phyloP scores from a whole-genome alignment of 1,140 invertebrate species.

The Anastatus disparis region DNA sequence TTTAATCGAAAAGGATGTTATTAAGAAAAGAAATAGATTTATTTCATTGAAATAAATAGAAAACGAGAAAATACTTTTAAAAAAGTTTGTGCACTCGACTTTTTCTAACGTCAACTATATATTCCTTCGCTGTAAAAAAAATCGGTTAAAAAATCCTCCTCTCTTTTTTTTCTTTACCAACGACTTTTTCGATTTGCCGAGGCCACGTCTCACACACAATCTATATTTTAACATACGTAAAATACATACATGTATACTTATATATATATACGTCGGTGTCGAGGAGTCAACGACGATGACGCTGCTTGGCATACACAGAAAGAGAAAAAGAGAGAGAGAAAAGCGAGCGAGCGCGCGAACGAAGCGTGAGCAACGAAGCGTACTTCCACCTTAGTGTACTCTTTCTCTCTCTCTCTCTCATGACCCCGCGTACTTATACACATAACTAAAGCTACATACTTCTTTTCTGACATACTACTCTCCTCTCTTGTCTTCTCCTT shows the following conservation, averaged over 20 bases:
- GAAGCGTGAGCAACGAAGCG: constrained; percentile 62
- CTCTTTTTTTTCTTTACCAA: neutral
- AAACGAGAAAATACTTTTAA: no score
- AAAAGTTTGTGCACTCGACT: no score
- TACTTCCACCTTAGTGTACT: constrained; percentile 64
- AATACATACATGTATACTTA: neutral
- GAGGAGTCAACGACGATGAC: constrained; percentile 8
- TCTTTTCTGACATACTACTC: neutral
- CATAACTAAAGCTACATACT: neutral
- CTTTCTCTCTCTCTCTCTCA: constrained; percentile 25
- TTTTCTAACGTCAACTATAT: no score
- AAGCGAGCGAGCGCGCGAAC: no score
- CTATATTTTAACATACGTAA: neutral
- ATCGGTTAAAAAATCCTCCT: no score
- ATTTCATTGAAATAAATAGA: no score
- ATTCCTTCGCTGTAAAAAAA: no score
- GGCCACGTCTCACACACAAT: neutral
- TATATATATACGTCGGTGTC: neutral
- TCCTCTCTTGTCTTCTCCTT: neutral
- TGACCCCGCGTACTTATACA: constrained; percentile 4
- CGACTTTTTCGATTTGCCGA: constrained; percentile 11
- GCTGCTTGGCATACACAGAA: constrained; percentile 38
- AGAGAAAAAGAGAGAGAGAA: constrained; percentile 39
- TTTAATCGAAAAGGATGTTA: no score
- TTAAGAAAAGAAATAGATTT: no score